Evolutionary conservation across 2,888 invertebrate species (phyloP).

Genomic region (Odontothrips loti): DNA sequence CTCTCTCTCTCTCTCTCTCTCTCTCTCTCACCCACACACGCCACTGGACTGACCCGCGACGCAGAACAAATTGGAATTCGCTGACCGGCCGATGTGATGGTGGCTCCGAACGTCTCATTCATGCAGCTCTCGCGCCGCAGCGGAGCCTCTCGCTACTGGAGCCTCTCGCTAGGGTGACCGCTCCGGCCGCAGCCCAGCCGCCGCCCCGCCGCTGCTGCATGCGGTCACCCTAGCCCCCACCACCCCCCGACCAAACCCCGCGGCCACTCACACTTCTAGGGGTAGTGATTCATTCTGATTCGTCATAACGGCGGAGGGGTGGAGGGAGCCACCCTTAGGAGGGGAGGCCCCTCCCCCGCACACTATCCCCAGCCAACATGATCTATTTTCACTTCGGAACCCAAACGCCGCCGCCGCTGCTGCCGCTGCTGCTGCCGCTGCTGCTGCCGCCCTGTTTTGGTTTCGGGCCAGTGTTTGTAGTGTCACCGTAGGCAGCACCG

Average conservation of each 20-base stretch:
- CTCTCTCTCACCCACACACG: neutral
- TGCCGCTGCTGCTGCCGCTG: too few species aligned
- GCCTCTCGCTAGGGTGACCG: too few species aligned
- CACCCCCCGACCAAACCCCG: neutral
- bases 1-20: neutral
- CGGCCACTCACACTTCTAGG: neutral
- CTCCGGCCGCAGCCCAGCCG: too few species aligned
- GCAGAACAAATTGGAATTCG: too few species aligned
- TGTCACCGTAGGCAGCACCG: too few species aligned
- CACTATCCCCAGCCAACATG: neutral
- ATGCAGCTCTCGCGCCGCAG: too few species aligned
- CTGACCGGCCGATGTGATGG: too few species aligned
- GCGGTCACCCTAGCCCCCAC: neutral
- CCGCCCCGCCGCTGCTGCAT: neutral
- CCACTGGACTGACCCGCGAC: too few species aligned
- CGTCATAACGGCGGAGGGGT: constrained; percentile 10
- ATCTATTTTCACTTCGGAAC: constrained; percentile 3
- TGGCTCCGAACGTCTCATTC: too few species aligned
- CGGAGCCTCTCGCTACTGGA: too few species aligned
- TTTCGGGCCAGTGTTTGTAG: too few species aligned
- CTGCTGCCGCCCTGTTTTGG: too few species aligned
- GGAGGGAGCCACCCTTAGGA: constrained; percentile 16
- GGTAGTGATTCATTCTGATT: constrained; percentile 23
- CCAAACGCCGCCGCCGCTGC: neutral
- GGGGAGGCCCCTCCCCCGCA: constrained; percentile 8